phyloP scores from a whole-genome alignment of 2,113 vertebrate species.

The Psophia crepitans region DNA sequence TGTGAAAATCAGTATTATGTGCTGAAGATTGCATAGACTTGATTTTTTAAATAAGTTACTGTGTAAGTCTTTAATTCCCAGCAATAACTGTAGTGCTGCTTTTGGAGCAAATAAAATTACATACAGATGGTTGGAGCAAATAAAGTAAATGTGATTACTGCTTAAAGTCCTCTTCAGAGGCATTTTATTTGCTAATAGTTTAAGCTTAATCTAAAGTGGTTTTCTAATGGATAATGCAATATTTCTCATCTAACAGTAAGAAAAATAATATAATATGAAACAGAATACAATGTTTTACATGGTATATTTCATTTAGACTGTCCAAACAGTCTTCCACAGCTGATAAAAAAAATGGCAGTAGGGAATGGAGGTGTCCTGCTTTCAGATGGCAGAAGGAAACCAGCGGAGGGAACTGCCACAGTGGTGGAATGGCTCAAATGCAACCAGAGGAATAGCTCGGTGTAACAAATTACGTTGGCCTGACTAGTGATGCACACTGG shows the following conservation, averaged over 20 bases:
- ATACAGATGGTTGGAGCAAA: background rate
- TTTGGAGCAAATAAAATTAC: background rate
- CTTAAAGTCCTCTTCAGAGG: background rate
- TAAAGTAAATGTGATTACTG: background rate
- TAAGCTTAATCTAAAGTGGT: background rate
- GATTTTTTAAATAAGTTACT: background rate
- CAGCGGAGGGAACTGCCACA: background rate
- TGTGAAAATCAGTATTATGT: background rate
- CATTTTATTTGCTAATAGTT: slow-evolving; percentile 1
- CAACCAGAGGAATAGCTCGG: background rate
- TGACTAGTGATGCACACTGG: background rate
- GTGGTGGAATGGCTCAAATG: background rate
- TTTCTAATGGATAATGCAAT: background rate
- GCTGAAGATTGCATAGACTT: background rate
- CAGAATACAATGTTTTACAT: background rate
- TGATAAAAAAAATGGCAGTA: background rate
- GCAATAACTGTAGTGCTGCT: background rate
- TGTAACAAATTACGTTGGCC: background rate
- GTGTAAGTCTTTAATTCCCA: background rate
- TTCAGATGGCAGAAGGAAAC: background rate
- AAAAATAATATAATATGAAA: background rate
- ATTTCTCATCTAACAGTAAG: background rate
- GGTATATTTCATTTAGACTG: background rate
- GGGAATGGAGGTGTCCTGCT: background rate
- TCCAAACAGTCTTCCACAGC: background rate